A percentile compares a stretch with the other conserved stretches of the same genome.
Evolutionary conservation across 1,140 invertebrate genomes (phyloP).

Genomic region (Kradibia gibbosae): DNA sequence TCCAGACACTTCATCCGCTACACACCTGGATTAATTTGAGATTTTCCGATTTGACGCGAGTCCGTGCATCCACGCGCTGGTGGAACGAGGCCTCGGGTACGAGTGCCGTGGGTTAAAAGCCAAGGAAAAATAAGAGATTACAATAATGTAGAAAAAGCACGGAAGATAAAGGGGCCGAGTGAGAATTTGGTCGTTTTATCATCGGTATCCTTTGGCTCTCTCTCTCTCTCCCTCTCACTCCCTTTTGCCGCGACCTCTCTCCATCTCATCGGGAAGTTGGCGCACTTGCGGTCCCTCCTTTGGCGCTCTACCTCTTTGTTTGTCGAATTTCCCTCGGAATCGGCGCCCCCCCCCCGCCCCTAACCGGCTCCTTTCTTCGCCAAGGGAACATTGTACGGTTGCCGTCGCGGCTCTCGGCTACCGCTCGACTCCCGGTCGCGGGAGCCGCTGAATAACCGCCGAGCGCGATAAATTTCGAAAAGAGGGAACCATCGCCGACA

Average conservation of each 20-base stretch:
- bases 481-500: constrained; percentile 39
- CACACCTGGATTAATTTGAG: constrained; percentile 48
- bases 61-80: background rate
- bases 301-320: constrained; percentile 38
- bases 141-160: background rate
- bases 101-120: background rate
- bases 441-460: constrained; percentile 60
- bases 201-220: background rate
- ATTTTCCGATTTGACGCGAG: constrained; percentile 49
- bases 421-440: constrained; percentile 2
- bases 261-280: too few species aligned
- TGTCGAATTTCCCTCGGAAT: constrained; percentile 35
- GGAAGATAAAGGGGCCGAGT: background rate
- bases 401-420: constrained; percentile 51
- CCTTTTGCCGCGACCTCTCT: background rate
- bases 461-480: constrained; percentile 69
- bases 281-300: background rate
- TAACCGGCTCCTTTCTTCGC: constrained; percentile 48
- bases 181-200: constrained; percentile 22
- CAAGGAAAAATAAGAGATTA: too few species aligned
- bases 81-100: background rate
- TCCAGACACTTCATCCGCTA: constrained; percentile 1
- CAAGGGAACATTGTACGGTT: constrained; percentile 57
- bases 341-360: background rate
- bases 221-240: background rate